Percentiles rank a stretch among this genome's conserved stretches.
phyloP scores from a whole-genome alignment of 2,113 vertebrate genomes.

The Gallinago media region DNA sequence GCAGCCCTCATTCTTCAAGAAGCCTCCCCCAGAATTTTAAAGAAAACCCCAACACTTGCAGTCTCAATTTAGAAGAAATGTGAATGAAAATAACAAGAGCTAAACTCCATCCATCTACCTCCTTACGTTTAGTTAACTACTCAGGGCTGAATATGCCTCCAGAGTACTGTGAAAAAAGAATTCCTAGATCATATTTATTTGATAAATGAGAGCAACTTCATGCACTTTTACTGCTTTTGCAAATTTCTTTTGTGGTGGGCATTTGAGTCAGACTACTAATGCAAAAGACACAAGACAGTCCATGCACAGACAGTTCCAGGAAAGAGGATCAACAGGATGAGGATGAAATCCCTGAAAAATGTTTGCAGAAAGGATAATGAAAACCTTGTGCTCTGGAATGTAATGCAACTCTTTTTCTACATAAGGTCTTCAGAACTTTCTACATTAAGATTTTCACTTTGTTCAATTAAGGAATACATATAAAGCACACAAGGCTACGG shows the following conservation, averaged over 20 bases:
- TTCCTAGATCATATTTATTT: neutral
- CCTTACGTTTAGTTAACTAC: neutral
- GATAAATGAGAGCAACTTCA: neutral
- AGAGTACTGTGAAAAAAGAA: neutral
- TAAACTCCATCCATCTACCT: neutral
- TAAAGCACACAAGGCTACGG: neutral
- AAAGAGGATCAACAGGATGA: constrained; percentile 40
- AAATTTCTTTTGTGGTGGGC: neutral
- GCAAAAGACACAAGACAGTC: neutral
- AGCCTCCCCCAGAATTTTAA: neutral
- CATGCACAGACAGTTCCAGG: neutral
- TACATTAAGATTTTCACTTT: neutral
- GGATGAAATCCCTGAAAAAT: constrained; percentile 29
- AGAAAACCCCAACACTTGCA: neutral
- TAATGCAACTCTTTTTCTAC: neutral
- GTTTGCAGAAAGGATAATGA: constrained; percentile 16
- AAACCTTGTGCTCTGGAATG: constrained; percentile 4
- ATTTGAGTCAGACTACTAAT: neutral
- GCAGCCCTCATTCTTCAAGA: neutral
- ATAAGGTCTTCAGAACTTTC: neutral
- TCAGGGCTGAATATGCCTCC: neutral
- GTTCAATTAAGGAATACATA: neutral
- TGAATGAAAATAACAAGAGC: neutral
- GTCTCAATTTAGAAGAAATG: neutral
- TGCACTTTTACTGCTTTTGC: neutral